A percentile compares a stretch with the other conserved stretches of the same genome.
Evolutionary conservation across 2,888 invertebrate genomes (phyloP).

Genomic region (Argyresthia albistria): DNA sequence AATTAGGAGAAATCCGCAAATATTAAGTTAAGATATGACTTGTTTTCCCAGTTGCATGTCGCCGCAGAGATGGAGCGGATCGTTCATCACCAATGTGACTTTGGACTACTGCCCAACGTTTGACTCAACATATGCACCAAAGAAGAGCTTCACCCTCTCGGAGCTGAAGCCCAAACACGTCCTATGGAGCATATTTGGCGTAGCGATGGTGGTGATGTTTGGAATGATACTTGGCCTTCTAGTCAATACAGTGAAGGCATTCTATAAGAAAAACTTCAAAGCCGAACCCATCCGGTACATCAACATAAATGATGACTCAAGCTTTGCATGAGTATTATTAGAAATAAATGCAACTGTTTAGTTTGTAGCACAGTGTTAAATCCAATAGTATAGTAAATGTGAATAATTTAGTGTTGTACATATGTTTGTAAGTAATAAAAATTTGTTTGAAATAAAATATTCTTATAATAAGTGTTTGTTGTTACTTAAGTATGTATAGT

Average conservation of each 20-base stretch:
- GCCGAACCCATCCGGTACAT: constrained; percentile 50
- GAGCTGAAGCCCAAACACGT: constrained; percentile 53
- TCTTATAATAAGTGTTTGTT: not conserved
- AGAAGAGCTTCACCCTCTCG: constrained; percentile 30
- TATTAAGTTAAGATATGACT: not conserved
- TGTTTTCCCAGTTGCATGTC: constrained; percentile 53
- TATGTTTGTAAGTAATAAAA: constrained; percentile 7
- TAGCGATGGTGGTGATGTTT: constrained; percentile 39
- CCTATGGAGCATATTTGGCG: constrained; percentile 57
- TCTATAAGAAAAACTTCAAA: constrained; percentile 43
- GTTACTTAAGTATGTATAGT: not conserved
- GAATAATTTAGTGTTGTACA: constrained; percentile 6
- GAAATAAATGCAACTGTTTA: constrained; percentile 4
- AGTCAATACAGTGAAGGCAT: constrained; percentile 40
- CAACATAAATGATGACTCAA: constrained; percentile 43
- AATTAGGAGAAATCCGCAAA: not conserved
- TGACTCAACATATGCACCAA: constrained; percentile 36
- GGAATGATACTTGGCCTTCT: constrained; percentile 53
- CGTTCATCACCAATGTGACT: constrained; percentile 50
- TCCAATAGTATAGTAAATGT: constrained; percentile 8
- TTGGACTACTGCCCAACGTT: constrained; percentile 49
- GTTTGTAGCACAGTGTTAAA: constrained; percentile 6
- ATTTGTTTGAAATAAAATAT: not conserved
- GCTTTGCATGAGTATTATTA: constrained; percentile 35
- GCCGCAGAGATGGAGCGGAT: constrained; percentile 52